These are phyloP conservation scores for Matsumyia berberina DNA, from an alignment of 2,888 invertebrate genomes.

Conservation along the genomic window DNA sequence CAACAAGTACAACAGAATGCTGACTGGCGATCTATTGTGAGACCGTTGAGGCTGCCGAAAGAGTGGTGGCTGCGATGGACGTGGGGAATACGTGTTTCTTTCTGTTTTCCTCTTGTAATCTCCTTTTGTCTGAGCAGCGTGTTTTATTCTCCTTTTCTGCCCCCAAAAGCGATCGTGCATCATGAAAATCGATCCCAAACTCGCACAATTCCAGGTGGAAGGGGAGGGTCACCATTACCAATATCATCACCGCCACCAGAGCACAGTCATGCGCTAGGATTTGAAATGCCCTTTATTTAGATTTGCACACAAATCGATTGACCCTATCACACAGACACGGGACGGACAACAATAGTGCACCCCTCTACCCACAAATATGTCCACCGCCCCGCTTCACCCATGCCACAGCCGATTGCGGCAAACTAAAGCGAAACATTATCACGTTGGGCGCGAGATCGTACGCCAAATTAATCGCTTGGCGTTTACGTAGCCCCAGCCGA, in stretches of 20 bases:
- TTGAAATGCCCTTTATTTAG: slow-evolving; percentile 72
- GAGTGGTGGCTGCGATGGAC: slow-evolving; percentile 64
- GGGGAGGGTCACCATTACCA: not conserved
- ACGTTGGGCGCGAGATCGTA: slow-evolving; percentile 74
- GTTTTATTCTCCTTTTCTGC: slow-evolving; percentile 66
- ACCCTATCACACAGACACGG: slow-evolving; percentile 60
- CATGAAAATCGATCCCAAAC: slow-evolving; percentile 72
- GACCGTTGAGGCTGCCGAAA: slow-evolving; percentile 26
- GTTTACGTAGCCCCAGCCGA: slow-evolving; percentile 49
- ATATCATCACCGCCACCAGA: slow-evolving; percentile 4
- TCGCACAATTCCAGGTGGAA: slow-evolving; percentile 38
- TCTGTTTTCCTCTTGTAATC: slow-evolving; percentile 72
- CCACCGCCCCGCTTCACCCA: not conserved
- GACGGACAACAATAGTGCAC: slow-evolving; percentile 37
- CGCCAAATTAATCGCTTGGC: slow-evolving; percentile 73
- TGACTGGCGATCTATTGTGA: slow-evolving; percentile 60
- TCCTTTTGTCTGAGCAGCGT: slow-evolving; percentile 64
- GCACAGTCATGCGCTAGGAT: slow-evolving; percentile 54
- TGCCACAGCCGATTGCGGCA: slow-evolving; percentile 30
- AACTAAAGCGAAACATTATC: slow-evolving; percentile 63
- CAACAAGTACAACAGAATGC: slow-evolving; percentile 34
- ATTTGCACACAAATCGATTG: slow-evolving; percentile 76
- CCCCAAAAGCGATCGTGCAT: slow-evolving; percentile 75
- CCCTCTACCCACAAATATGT: not conserved
- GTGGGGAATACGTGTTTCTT: slow-evolving; percentile 73